Base-by-base conservation (phyloP, 2,888 invertebrate genomes). In the Mimas tiliae region DNA sequence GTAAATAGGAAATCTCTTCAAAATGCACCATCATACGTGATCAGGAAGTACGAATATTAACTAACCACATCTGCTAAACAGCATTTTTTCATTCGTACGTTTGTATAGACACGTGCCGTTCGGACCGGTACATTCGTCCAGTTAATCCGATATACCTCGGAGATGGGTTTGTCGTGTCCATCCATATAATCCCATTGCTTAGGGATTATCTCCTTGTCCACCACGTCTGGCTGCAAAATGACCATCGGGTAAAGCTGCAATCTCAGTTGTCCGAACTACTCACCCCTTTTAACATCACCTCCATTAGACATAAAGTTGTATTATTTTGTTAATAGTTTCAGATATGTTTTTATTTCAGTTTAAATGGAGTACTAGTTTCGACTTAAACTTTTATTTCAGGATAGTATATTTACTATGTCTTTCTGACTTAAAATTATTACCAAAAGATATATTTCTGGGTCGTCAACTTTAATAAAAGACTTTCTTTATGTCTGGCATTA, bases 141-240 rank as follows among this genome's bases (percentile, higher is more conserved):
- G 53, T 47, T 88, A 90, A 92, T 91, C 90, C 89, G 81, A 87
- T 89, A 84, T 70, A 66, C 62, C 69, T 64, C 64, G 66, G 66
- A 72, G 86, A 91, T 90, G 91, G 83, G 80, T 86, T 86, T 87
- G 77, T 79, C 87, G 70, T 90, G 91, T 92, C 83, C 84, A 75
- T 55, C 64, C 68, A 66, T 55, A 67, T 90, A 91, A 93, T 91
- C 91, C 88, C 69, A 84, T 90, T 86, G 77, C 69, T 19, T 66
- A 34, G 69, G 91, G 92, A 90, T 92, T 88, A 91, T 83, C 84
- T 76, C 67, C 53, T 50, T 45, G 53, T 67, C 65, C 64, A 67
- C 64, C 68, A 64, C 19, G 38, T 58, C 42, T 42, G 19, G 52
- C 71, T 70, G 68, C 64, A 27, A 82, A 84, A 82, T 87, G 85